A percentile compares a stretch with the other conserved stretches of the same genome.
phyloP scores from a whole-genome alignment of 2,797 vertebrate species.

The Lagodon rhomboides region DNA sequence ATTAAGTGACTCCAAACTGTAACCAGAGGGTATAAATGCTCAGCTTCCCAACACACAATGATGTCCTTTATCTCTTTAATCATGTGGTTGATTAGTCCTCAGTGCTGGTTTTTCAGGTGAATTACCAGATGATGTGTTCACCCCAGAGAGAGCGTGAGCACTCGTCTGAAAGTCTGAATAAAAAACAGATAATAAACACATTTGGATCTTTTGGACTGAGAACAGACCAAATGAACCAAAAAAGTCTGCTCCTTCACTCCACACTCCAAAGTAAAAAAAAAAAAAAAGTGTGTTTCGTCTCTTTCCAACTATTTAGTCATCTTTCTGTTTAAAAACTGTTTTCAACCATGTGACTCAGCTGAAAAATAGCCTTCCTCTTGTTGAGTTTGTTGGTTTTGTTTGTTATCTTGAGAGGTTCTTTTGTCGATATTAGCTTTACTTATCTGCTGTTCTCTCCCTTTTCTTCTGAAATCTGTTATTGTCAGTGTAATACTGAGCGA shows the following conservation, averaged over 20 bases:
- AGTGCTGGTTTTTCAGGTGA: slow-evolving; percentile 33
- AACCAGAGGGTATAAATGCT: slow-evolving; percentile 25
- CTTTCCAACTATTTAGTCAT: slow-evolving; percentile 33
- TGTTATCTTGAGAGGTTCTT: slow-evolving; percentile 29
- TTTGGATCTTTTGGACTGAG: slow-evolving; percentile 41
- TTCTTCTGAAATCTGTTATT: slow-evolving; percentile 21
- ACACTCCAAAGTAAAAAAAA: too few relatives aligned
- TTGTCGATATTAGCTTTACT: slow-evolving; percentile 11
- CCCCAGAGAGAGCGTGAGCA: slow-evolving; percentile 26
- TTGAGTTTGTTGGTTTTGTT: slow-evolving; percentile 10
- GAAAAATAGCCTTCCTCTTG: slow-evolving; percentile 43
- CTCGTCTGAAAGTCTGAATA: neutral
- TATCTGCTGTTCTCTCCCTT: slow-evolving; percentile 18
- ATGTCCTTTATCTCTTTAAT: slow-evolving; percentile 43
- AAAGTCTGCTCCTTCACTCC: slow-evolving; percentile 24
- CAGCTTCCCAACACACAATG: slow-evolving; percentile 29
- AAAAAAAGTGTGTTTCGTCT: neutral
- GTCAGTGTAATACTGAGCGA: slow-evolving; percentile 10
- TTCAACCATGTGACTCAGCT: slow-evolving; percentile 45
- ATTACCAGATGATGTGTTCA: slow-evolving; percentile 28
- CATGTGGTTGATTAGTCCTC: slow-evolving; percentile 36
- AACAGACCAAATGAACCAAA: neutral
- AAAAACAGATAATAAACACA: slow-evolving; percentile 38
- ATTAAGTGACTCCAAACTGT: slow-evolving; percentile 20
- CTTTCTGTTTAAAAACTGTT: slow-evolving; percentile 44